Percentiles rank a stretch among this genome's conserved stretches.
Conservation (phyloP, 1,140 invertebrate genomes). For the Pseudomyrmex gracilis region DNA sequence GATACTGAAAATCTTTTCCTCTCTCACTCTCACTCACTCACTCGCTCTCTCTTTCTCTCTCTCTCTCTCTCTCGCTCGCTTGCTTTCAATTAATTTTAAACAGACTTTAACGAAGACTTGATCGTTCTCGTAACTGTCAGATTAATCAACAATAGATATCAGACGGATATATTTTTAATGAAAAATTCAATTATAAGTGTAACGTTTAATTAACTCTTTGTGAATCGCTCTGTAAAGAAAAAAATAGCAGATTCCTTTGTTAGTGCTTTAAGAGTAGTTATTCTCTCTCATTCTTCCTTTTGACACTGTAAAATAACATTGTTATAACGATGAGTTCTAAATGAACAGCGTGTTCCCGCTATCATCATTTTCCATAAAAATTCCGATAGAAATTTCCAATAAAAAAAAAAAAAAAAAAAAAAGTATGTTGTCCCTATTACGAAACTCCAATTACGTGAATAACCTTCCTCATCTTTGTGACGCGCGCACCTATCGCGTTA, state of each 20-base stretch:
- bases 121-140: conserved; percentile 16
- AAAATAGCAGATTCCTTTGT: not conserved
- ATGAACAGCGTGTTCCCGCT: conserved; percentile 1
- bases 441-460: too few species aligned
- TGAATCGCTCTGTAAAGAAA: not conserved
- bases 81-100: conserved; percentile 4
- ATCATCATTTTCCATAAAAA: conserved; percentile 42
- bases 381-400: conserved; percentile 26
- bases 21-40: too few species aligned
- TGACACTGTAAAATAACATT: conserved; percentile 39
- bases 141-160: conserved; percentile 35
- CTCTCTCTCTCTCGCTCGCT: not conserved
- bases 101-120: not conserved
- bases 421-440: too few species aligned
- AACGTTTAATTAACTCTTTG: conserved; percentile 49
- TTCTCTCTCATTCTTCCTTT: not conserved
- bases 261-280: conserved; percentile 38
- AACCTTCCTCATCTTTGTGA: not conserved
- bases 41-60: not conserved
- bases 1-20: conserved; percentile 25
- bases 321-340: conserved; percentile 4
- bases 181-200: conserved; percentile 7
- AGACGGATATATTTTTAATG: conserved; percentile 10
- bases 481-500: not conserved
- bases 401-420: not conserved